Percentiles rank a stretch among this genome's conserved stretches.
Evolutionary conservation across 1,140 invertebrate species (phyloP).

Genomic region (Wiebesia pumilae): DNA sequence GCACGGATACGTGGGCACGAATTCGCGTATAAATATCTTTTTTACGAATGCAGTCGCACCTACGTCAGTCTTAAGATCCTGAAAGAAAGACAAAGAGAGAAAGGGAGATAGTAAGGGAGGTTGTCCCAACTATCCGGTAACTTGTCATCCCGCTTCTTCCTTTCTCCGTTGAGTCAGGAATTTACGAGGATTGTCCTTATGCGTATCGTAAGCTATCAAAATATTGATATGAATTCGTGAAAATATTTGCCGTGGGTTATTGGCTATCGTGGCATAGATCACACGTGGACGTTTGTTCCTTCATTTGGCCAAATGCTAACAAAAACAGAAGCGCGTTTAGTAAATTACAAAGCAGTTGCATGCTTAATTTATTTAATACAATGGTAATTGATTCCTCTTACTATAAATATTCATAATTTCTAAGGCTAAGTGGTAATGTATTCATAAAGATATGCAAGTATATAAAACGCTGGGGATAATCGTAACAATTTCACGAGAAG

Average conservation of each 20-base stretch:
- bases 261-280: neutral
- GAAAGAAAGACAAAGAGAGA: neutral
- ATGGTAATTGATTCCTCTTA: neutral
- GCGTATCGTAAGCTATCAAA: neutral
- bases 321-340: no score
- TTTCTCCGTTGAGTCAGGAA: neutral
- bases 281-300: neutral
- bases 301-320: neutral
- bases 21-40: neutral
- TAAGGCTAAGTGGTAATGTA: neutral
- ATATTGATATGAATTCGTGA: neutral
- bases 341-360: neutral
- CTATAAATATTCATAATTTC: neutral
- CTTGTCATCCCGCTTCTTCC: neutral
- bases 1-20: neutral
- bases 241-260: neutral
- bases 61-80: neutral
- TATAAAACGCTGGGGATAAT: neutral
- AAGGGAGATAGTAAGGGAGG: neutral
- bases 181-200: no score
- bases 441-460: slow-evolving; percentile 3
- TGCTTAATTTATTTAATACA: neutral
- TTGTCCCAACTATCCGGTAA: neutral
- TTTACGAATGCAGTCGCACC: slow-evolving; percentile 6
- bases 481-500: neutral